Conservation (phyloP, 2,888 invertebrate genomes). For the Pteria penguin region DNA sequence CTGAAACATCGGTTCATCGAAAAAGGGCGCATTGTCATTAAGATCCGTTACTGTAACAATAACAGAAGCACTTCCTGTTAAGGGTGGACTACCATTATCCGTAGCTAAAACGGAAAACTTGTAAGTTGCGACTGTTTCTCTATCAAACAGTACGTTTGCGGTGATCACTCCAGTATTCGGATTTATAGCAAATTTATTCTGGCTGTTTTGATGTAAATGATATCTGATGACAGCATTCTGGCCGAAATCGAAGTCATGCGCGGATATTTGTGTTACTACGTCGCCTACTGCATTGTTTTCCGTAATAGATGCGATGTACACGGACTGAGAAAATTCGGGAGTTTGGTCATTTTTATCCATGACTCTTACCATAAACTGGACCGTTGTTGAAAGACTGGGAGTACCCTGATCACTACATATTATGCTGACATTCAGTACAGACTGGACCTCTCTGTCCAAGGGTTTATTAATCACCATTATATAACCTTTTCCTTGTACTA, state of each 20-base stretch:
- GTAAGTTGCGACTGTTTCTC: conserved; percentile 60
- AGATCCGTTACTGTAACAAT: conserved; percentile 63
- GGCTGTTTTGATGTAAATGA: conserved; percentile 46
- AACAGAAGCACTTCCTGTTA: conserved; percentile 60
- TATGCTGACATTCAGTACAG: conserved; percentile 53
- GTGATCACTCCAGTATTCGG: conserved; percentile 63
- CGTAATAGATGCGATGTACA: conserved; percentile 55
- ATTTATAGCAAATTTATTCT: conserved; percentile 59
- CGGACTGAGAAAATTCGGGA: conserved; percentile 86
- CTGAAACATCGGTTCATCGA: conserved; percentile 54
- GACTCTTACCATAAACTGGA: conserved; percentile 80
- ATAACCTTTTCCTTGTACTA: conserved; percentile 62
- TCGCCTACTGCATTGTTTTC: conserved; percentile 63
- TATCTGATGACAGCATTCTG: conserved; percentile 62
- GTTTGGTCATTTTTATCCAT: conserved; percentile 94
- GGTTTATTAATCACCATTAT: conserved; percentile 54
- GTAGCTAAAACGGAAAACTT: conserved; percentile 62
- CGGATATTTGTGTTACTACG: conserved; percentile 59
- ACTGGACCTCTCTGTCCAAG: conserved; percentile 55
- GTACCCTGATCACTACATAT: conserved; percentile 60
- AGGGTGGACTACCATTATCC: conserved; percentile 63
- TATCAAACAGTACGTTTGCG: conserved; percentile 63
- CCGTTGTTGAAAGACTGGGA: conserved; percentile 46
- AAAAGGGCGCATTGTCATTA: conserved; percentile 70
- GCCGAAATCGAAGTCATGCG: conserved; percentile 61